phyloP scores from a whole-genome alignment of 2,888 invertebrate species.

The Lamellibrachia columna region DNA sequence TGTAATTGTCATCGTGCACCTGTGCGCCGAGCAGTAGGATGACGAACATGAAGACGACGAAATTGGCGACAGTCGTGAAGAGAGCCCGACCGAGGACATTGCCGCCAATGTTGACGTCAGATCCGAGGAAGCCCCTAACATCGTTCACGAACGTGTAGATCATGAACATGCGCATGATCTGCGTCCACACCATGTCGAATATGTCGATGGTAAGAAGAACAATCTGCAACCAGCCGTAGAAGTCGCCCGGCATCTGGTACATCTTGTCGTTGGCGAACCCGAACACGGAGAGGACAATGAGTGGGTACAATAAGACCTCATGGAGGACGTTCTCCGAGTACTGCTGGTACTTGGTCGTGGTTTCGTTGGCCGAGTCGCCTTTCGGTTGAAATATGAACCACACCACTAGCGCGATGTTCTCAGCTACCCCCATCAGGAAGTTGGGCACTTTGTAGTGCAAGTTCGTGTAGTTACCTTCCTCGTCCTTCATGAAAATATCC shows the following conservation, averaged over 20 bases:
- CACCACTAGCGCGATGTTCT: conserved; percentile 24
- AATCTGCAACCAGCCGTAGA: conserved; percentile 29
- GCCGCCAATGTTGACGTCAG: conserved; percentile 12
- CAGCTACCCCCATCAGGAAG: conserved; percentile 29
- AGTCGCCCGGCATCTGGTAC: conserved; percentile 22
- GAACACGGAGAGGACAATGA: conserved; percentile 30
- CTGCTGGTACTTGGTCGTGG: conserved; percentile 34
- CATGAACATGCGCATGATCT: conserved; percentile 33
- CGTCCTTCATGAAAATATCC: conserved; percentile 26
- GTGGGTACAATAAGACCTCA: conserved; percentile 37
- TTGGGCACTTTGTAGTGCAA: conserved; percentile 34
- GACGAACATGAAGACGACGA: conserved; percentile 28
- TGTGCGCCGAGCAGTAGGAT: conserved; percentile 31
- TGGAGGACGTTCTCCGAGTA: conserved; percentile 37
- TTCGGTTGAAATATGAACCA: conserved; percentile 23
- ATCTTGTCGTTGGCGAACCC: conserved; percentile 37
- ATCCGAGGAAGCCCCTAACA: conserved; percentile 20
- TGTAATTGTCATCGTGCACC: conserved; percentile 33
- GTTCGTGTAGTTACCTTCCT: background rate
- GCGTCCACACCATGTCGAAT: conserved; percentile 30
- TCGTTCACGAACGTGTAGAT: conserved; percentile 33
- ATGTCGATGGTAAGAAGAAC: conserved; percentile 34
- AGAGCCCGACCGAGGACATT: conserved; percentile 30
- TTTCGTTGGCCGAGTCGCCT: conserved; percentile 17
- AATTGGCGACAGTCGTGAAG: conserved; percentile 35